Percentiles rank a stretch among this genome's conserved stretches.
Evolutionary conservation across 2,888 invertebrate genomes (phyloP).

Genomic region (Lasioglossum figueresi): DNA sequence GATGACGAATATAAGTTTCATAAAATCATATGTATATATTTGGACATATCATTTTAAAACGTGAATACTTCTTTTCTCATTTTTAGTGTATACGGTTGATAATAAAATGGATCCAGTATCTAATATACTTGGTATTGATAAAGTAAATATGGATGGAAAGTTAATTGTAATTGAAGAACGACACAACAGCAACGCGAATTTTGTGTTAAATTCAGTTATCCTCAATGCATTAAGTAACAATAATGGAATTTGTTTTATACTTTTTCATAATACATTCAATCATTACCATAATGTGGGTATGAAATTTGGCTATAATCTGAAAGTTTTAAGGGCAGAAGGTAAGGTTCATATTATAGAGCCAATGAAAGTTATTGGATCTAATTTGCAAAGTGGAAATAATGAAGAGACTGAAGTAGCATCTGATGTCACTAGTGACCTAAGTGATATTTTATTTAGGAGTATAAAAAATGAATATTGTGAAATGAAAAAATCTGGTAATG

Average conservation of each 20-base stretch:
- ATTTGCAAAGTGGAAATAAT: slow-evolving; percentile 14
- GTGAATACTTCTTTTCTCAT: slow-evolving; percentile 11
- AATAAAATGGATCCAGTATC: slow-evolving; percentile 86
- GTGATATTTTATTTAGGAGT: slow-evolving; percentile 83
- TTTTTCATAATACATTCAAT: slow-evolving; percentile 89
- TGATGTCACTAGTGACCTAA: slow-evolving; percentile 75
- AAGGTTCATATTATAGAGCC: slow-evolving; percentile 86
- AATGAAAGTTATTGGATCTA: slow-evolving; percentile 79
- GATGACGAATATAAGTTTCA: background rate
- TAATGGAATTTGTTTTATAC: slow-evolving; percentile 87
- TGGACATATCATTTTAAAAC: background rate
- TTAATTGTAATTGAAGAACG: slow-evolving; percentile 89
- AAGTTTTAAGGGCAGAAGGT: slow-evolving; percentile 84
- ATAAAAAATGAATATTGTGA: slow-evolving; percentile 83
- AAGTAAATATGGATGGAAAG: slow-evolving; percentile 85
- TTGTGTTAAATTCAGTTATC: slow-evolving; percentile 88
- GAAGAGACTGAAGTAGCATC: background rate
- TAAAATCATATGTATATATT: background rate
- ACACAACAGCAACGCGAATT: slow-evolving; percentile 89
- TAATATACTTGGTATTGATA: slow-evolving; percentile 88
- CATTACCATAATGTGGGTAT: slow-evolving; percentile 91
- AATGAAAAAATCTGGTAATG: slow-evolving; percentile 82
- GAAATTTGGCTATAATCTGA: slow-evolving; percentile 90
- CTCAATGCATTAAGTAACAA: slow-evolving; percentile 87
- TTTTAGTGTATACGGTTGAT: slow-evolving; percentile 83